Base-by-base conservation (phyloP, 2,113 vertebrate genomes). In the Notechis scutatus region DNA sequence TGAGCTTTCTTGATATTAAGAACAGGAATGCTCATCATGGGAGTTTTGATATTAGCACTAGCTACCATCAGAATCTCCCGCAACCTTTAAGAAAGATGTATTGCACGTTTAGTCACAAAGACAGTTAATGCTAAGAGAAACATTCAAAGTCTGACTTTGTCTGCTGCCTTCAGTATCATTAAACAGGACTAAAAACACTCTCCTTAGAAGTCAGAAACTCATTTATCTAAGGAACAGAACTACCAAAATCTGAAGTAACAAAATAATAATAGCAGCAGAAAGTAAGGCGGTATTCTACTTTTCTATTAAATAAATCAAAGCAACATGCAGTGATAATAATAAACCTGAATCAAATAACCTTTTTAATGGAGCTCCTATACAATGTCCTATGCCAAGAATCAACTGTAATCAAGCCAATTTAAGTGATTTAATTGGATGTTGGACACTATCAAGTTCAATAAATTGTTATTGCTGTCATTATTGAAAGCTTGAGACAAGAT, bases 11-110 rank as follows among this genome's bases (percentile, higher is more conserved):
- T 99, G 96, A 95, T 98, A 95, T 90, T 97, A 9, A 99, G 89
- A 91, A 99, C 99, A 0, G 99, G 99, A 86, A 99, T 97, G 0
- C 98, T 98, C 99, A 99, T 99, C 97, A 98, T 99, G 2, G 99
- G 99, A 0, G 99, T 99, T 97, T 99, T 99, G 95, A 99, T 99
- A 87, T 98, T 99, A 91, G 98, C 97, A 23, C 98, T 98, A 93
- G 99, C 99, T 93, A 98, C 98, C 98, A 99, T 98, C 91, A 99
- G 95, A 93, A 99, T 99, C 95, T 99, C 99, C 92, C 99, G 96
- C 55, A 99, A 96, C 95, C 99, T 99, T 97, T 47, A 92, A 92
- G 24, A n/a, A 85, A 95, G 69, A 90, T 93, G 93, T 0, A 21
- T 45, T 55, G 23, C 89, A 50, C 92, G 91, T 93, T 24, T 93